Evolutionary conservation across 2,797 vertebrate genomes (phyloP), one percentile per base, ranked within the genome.

Genomic region (Emys orbicularis): DNA sequence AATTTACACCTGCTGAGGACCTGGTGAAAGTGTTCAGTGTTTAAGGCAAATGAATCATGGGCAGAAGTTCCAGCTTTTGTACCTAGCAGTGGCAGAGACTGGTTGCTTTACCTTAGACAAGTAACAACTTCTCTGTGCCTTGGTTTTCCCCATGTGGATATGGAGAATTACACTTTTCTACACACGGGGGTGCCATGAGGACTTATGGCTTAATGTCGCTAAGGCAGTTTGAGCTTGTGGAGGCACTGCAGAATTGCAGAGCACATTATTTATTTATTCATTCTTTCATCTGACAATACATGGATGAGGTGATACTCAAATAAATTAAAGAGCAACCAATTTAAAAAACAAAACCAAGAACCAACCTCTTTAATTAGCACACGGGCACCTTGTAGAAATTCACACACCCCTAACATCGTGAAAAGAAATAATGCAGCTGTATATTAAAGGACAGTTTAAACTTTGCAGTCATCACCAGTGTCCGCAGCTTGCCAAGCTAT

Each of bases 401-500:
- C 0, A 0, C 6, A 49, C 31, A 47, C 74, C 12, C 11, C 0
- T 52, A 50, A 41, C 0, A 1, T 54, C 37, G 37, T 94, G 95
- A 96, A 96, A 76, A 92, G 92, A 89, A 89, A 88, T 52, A 41
- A 79, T 72, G 34, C 79, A 34, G 0, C 1, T 29, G 72, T 57
- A 68, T 89, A 92, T 91, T 95, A 90, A 90, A 90, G 88, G 94
- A 3, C 44, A 83, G 3, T 84, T 95, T 79, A 76, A 89, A 89
- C 37, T 92, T 96, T 90, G 95, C 83, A 94, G 92, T 90, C 88
- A 31, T 87, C 49, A 29, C 41, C 47, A 27, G 0, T 23, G 31
- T 89, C 93, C 88, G 76, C 91, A 96, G 79, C 84, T 93, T 87
- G 80, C 93, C 83, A 50, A 52, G 94, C 89, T 95, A 96, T 92